Evolutionary conservation across 2,888 invertebrate genomes (phyloP).

Genomic region (Trichopria drosophilae): DNA sequence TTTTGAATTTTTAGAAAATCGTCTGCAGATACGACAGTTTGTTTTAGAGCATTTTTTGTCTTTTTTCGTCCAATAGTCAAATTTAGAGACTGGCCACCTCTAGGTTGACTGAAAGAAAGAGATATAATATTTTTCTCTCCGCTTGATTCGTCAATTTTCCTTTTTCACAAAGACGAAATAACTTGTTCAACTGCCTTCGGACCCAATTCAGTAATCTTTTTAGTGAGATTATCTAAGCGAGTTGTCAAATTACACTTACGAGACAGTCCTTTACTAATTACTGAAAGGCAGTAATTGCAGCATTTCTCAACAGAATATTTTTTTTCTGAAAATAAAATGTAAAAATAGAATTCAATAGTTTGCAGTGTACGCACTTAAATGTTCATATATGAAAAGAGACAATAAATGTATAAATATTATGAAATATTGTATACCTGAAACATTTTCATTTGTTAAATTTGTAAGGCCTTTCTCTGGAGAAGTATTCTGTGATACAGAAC

Average conservation of each 20-base stretch:
- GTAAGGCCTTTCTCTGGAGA: background rate
- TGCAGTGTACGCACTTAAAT: no score
- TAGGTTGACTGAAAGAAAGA: background rate
- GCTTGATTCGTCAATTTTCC: background rate
- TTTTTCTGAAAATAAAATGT: slow-evolving; percentile 6
- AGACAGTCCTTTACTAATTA: slow-evolving; percentile 2
- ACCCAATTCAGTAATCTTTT: no score
- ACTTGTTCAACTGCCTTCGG: background rate
- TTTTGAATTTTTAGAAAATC: slow-evolving; percentile 3
- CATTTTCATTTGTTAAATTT: background rate
- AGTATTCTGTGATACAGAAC: background rate
- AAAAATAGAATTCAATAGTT: no score
- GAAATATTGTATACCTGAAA: background rate
- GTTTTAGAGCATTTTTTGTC: background rate
- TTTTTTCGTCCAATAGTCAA: background rate
- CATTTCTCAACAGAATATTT: background rate
- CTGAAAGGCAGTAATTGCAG: slow-evolving; percentile 2
- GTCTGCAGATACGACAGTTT: background rate
- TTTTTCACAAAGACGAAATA: slow-evolving; percentile 3
- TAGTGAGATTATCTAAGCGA: no score
- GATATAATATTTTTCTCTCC: background rate
- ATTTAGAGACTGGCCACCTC: slow-evolving; percentile 1
- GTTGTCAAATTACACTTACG: no score
- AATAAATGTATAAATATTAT: background rate
- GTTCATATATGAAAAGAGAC: no score